Evolutionary conservation across 2,888 invertebrate species (phyloP), one percentile per base, ranked within the genome.

Genomic region (Pseudococcus viburni): DNA sequence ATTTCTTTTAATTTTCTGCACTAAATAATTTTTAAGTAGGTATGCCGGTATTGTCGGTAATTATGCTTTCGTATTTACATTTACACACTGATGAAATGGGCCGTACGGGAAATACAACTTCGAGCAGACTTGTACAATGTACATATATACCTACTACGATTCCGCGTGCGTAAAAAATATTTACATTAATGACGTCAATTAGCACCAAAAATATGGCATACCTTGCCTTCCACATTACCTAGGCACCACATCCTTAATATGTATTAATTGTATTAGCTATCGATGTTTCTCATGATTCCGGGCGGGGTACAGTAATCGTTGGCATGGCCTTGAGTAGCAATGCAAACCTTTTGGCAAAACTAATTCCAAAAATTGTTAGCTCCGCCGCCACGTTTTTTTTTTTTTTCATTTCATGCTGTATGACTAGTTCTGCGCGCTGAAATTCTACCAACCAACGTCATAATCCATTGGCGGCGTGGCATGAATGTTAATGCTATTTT

Each of bases 131-230:
- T 51, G 15, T 51, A 8, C n/a, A 15, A 33, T 33, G 26, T 33
- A 33, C 8, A n/a, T 5, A 5, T 12, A 59, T 59, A n/a, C 51
- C 5, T 68, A 68, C 12, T 22, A 39, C 22, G 22, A 80, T 80
- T 80, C 42, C 26, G 42, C 80, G 42, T 42, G 15, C 33, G 59
- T 59, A 59, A 80, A 77, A 80, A 26, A 12, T 80, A 80, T 80
- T 80, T 39, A n/a, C 7, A 39, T 83, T 46, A 83, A 83, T 83
- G 80, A 83, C 80, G 80, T 83, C 80, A 83, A 83, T 73, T 17
- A 15, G 11, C 39, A 9, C 33, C 15, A 4, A 33, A 15, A 73
- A 26, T 33, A 73, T 33, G 5, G 19, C 22, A 11, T 39, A 73
- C 22, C 68, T 68, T 68, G 26, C 26, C 64, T 68, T 33, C 5